Conservation (phyloP, 1,140 invertebrate species). For the Drosophila yakuba region DNA sequence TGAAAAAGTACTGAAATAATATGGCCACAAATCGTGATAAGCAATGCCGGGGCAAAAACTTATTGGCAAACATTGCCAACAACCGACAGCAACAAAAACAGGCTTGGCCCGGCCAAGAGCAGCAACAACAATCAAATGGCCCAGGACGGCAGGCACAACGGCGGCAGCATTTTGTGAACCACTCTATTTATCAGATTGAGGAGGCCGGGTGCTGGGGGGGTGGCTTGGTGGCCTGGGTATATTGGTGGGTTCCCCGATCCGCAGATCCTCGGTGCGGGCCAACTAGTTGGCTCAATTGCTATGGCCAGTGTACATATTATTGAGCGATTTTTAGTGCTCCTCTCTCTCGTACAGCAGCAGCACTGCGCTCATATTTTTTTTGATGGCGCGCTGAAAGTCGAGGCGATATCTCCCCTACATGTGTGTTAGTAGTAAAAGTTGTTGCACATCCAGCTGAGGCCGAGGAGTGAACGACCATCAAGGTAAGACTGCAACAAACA, state of each 20-base stretch:
- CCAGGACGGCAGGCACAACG: slow-evolving; percentile 59
- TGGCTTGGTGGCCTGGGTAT: not conserved
- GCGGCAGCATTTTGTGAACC: slow-evolving; percentile 82
- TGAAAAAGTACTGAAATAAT: slow-evolving; percentile 72
- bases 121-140: slow-evolving; percentile 68
- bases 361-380: slow-evolving; percentile 77
- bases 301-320: slow-evolving; percentile 81
- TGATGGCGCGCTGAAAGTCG: slow-evolving; percentile 81
- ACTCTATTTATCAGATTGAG: slow-evolving; percentile 81
- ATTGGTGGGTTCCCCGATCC: slow-evolving; percentile 15
- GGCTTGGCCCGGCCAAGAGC: slow-evolving; percentile 65
- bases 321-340: slow-evolving; percentile 78
- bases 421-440: slow-evolving; percentile 83
- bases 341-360: slow-evolving; percentile 21
- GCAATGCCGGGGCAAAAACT: slow-evolving; percentile 73
- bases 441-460: slow-evolving; percentile 61
- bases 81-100: slow-evolving; percentile 72
- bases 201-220: slow-evolving; percentile 24
- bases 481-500: slow-evolving; percentile 78
- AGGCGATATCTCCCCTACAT: slow-evolving; percentile 54
- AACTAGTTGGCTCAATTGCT: slow-evolving; percentile 83
- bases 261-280: slow-evolving; percentile 28
- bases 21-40: slow-evolving; percentile 83
- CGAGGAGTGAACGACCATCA: slow-evolving; percentile 79
- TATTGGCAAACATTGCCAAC: slow-evolving; percentile 78